Percentiles rank a stretch among this genome's conserved stretches.
These are phyloP conservation scores for Pseudorectes ferrugineus DNA, from an alignment of 2,113 vertebrate species.

Conservation along the genomic window DNA sequence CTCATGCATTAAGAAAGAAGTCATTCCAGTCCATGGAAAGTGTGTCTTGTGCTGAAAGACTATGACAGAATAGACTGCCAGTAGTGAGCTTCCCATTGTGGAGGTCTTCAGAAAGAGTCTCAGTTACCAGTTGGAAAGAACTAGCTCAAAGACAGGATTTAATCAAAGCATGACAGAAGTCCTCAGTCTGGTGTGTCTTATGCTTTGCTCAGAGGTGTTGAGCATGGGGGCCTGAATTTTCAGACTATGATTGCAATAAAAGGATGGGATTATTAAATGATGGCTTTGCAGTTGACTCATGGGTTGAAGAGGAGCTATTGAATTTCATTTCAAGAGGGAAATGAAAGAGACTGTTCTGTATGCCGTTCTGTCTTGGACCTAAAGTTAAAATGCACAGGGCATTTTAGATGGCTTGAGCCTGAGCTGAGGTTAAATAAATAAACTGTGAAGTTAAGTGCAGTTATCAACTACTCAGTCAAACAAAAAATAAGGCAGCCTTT, in stretches of 20 bases:
- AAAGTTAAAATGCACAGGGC: not conserved
- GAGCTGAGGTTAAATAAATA: conserved; percentile 35
- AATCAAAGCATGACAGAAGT: not conserved
- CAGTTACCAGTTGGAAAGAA: not conserved
- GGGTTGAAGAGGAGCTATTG: not conserved
- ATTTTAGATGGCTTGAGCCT: conserved; percentile 4
- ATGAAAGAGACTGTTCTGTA: not conserved
- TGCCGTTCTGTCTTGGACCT: not conserved
- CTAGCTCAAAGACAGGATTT: not conserved
- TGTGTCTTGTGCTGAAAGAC: not conserved
- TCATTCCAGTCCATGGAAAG: not conserved
- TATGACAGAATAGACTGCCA: not conserved
- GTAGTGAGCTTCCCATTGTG: not conserved
- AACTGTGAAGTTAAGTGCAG: not conserved
- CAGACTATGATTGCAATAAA: not conserved
- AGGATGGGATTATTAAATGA: not conserved
- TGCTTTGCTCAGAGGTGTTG: not conserved
- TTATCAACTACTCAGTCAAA: conserved; percentile 29
- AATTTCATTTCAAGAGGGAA: not conserved
- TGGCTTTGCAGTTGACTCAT: not conserved
- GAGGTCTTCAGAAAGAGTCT: not conserved
- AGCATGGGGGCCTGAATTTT: not conserved
- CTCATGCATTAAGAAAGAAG: not conserved
- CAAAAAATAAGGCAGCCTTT: conserved; percentile 31
- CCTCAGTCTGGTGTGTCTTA: not conserved